Percentiles rank a stretch among this genome's conserved stretches.
These are phyloP conservation scores for Gymnocephalus cernua DNA, from an alignment of 2,113 vertebrate species.

Conservation along the genomic window DNA sequence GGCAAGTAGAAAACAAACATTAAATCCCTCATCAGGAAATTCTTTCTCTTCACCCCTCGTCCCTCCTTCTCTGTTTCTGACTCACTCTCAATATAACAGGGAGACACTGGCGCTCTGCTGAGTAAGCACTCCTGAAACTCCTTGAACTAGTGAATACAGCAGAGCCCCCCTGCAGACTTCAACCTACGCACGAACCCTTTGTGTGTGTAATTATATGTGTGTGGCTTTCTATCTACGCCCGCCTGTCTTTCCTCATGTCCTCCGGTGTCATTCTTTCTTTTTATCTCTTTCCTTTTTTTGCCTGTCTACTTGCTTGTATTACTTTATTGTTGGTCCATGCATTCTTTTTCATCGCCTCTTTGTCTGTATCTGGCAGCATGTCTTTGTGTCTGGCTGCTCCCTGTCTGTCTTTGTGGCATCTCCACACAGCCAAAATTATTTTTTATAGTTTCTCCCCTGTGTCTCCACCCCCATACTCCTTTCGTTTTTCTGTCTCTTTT, in stretches of 20 bases:
- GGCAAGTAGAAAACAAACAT: conserved; percentile 1
- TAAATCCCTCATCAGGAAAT: conserved; percentile 27
- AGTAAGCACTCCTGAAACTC: conserved; percentile 53
- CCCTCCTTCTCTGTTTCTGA: conserved; percentile 22
- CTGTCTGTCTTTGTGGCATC: conserved; percentile 64
- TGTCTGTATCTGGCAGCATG: conserved; percentile 58
- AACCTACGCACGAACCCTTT: conserved; percentile 52
- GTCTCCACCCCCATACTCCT: conserved; percentile 42
- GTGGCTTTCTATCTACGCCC: neutral
- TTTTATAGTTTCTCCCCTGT: conserved; percentile 68
- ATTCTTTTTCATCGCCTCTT: conserved; percentile 49
- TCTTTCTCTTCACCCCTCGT: neutral
- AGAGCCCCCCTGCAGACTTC: conserved; percentile 59
- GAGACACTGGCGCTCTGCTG: conserved; percentile 58
- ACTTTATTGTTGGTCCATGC: conserved; percentile 27
- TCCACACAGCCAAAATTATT: conserved; percentile 50
- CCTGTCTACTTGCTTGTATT: conserved; percentile 28
- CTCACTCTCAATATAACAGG: conserved; percentile 22
- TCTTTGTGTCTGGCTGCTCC: conserved; percentile 46
- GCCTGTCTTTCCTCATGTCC: conserved; percentile 46
- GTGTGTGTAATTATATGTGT: conserved; percentile 33
- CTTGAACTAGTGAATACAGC: conserved; percentile 47
- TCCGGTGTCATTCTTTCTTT: conserved; percentile 30
- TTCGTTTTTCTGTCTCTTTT: conserved; percentile 41
- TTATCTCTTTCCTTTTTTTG: neutral